Percentiles rank a stretch among this genome's conserved stretches.
phyloP scores from a whole-genome alignment of 2,113 vertebrate genomes.

The Aldabrachelys gigantea region DNA sequence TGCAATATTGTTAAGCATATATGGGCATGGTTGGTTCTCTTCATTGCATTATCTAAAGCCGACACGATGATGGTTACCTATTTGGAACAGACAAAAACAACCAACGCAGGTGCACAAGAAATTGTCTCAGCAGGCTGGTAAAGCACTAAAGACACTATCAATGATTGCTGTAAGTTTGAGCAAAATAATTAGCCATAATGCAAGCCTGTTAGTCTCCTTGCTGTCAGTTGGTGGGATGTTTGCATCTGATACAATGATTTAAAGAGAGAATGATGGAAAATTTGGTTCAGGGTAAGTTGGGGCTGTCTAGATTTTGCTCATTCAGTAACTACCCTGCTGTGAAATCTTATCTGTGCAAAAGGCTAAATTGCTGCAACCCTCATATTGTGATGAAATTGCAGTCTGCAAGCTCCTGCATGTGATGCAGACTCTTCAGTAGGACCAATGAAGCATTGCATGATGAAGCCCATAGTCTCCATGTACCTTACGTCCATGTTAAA shows the following conservation, averaged over 20 bases:
- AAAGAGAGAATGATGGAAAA: not conserved
- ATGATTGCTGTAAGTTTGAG: not conserved
- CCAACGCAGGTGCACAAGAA: not conserved
- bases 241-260: not conserved
- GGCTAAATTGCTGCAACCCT: not conserved
- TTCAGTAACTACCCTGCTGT: not conserved
- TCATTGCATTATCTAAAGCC: not conserved
- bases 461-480: not conserved
- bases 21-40: not conserved
- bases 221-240: not conserved
- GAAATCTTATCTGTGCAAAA: not conserved
- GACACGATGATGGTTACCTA: not conserved
- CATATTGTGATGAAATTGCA: not conserved
- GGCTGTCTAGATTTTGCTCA: not conserved
- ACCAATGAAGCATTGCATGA: accelerated
- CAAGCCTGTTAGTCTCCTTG: not conserved
- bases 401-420: not conserved
- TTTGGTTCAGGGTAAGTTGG: not conserved
- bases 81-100: not conserved
- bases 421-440: not conserved
- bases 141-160: not conserved
- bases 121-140: not conserved
- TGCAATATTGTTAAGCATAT: not conserved
- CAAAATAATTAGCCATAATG: not conserved
- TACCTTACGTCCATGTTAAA: not conserved